Evolutionary conservation across 2,113 vertebrate genomes (phyloP).

Genomic region (Sinocyclocheilus maitianheensis): DNA sequence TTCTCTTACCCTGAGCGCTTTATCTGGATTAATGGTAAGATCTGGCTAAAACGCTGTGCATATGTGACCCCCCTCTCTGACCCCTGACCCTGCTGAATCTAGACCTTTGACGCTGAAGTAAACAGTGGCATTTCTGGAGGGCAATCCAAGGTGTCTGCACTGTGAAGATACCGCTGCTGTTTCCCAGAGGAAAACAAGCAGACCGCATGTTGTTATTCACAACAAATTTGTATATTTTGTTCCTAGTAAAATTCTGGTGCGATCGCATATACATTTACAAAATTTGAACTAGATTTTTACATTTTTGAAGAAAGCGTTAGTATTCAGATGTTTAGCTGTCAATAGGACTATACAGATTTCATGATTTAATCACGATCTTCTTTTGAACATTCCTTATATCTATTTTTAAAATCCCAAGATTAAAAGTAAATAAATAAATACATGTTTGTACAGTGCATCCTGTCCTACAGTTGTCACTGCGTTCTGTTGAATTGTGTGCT

Average conservation of each 20-base stretch:
- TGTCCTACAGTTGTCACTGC: neutral
- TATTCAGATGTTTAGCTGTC: neutral
- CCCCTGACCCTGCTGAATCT: slow-evolving; percentile 48
- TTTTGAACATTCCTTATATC: neutral
- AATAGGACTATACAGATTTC: neutral
- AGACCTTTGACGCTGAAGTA: slow-evolving; percentile 55
- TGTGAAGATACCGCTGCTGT: slow-evolving; percentile 37
- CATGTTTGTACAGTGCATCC: neutral
- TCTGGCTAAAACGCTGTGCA: slow-evolving; percentile 45
- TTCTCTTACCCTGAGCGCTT: slow-evolving; percentile 65
- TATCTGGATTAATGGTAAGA: slow-evolving; percentile 54
- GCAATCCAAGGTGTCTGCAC: slow-evolving; percentile 34
- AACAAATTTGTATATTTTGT: neutral
- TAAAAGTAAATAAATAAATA: neutral
- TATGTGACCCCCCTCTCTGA: slow-evolving; percentile 19
- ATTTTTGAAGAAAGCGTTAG: neutral
- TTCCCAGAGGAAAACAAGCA: slow-evolving; percentile 1
- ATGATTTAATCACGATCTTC: neutral
- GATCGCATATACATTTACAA: neutral
- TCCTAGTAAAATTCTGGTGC: neutral
- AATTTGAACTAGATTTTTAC: neutral
- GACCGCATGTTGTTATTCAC: neutral
- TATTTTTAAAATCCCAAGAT: neutral
- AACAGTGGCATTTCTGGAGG: slow-evolving; percentile 45
- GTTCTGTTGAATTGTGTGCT: neutral